Evolutionary conservation across 1,140 invertebrate genomes (phyloP), one percentile per base, ranked within the genome.

Genomic region (Polypedilum pembai): DNA sequence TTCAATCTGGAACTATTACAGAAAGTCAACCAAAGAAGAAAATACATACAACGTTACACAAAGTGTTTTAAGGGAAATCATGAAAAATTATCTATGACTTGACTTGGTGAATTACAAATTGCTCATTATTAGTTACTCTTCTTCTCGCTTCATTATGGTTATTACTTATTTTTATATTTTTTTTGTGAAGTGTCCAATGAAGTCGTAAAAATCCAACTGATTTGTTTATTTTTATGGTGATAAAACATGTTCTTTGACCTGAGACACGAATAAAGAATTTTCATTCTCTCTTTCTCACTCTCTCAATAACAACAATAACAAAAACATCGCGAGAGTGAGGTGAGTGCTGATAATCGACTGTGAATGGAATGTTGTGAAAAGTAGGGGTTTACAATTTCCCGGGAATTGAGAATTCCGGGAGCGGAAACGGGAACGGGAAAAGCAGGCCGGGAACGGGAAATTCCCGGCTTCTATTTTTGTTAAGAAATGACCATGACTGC

Each of bases 191-290:
- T 69, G 65, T 69, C 65, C 17, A 69, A 69, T 69, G 18, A 21
- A 69, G 65, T 69, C 65, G 20, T 69, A 69, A 69, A 69, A 21
- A 8, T 20, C 65, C 10, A 56, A 69, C 17, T 69, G 65, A 69
- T 69, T 69, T 69, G 65, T 69, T 69, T 69, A 69, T 69, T 69
- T 69, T 69, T 56, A 56, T 56, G 45, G 45, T 56, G 45, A 56
- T 56, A 56, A 56, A 56, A 56, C 45, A 56, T 56, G 45, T 56
- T 56, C 45, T 56, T 56, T 56, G 45, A 56, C 45, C 45, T 56
- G 12, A 56, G 45, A 56, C 45, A 4, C n/a, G 12, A 15, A n/a
- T 15, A 56, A 56, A 56, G 45, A 15, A 15, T 15, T n/a, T n/a
- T 56, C n/a, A 56, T 15, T 56, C 45, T 56, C 15, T 15, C 12